Percentiles rank a stretch among this genome's conserved stretches.
Evolutionary conservation across 2,888 invertebrate species (phyloP).

Genomic region (Heliconius charithonia): DNA sequence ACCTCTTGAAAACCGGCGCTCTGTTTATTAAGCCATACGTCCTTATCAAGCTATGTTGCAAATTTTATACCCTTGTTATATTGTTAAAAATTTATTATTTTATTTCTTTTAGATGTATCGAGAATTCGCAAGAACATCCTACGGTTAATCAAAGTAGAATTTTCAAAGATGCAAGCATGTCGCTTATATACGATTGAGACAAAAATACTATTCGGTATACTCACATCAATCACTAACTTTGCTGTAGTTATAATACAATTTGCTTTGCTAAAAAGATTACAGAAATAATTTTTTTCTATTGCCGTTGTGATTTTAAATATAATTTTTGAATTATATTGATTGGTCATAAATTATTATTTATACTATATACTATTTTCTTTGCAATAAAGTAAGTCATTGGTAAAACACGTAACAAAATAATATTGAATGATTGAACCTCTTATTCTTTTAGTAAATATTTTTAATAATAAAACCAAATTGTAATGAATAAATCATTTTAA

Average conservation of each 20-base stretch:
- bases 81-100: not conserved
- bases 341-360: not conserved
- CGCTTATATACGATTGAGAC: slow-evolving; percentile 25
- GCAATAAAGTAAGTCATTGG: too few relatives aligned
- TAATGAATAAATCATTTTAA: too few relatives aligned
- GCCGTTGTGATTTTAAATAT: not conserved
- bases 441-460: too few relatives aligned
- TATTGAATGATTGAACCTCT: too few relatives aligned
- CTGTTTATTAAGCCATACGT: too few relatives aligned
- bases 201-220: slow-evolving; percentile 1
- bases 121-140: slow-evolving; percentile 29
- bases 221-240: slow-evolving; percentile 5
- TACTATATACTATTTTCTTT: too few relatives aligned
- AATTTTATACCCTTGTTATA: not conserved
- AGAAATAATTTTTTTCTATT: not conserved
- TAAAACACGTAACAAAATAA: too few relatives aligned
- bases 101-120: slow-evolving; percentile 21
- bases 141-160: slow-evolving; percentile 11
- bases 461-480: too few relatives aligned
- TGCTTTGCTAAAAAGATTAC: slow-evolving; percentile 1
- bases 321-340: not conserved
- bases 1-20: too few relatives aligned
- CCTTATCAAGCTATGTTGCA: not conserved
- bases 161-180: slow-evolving; percentile 29
- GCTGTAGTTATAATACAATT: slow-evolving; percentile 29